Conservation (phyloP, 2,113 vertebrate species). For the Zosterops borbonicus region DNA sequence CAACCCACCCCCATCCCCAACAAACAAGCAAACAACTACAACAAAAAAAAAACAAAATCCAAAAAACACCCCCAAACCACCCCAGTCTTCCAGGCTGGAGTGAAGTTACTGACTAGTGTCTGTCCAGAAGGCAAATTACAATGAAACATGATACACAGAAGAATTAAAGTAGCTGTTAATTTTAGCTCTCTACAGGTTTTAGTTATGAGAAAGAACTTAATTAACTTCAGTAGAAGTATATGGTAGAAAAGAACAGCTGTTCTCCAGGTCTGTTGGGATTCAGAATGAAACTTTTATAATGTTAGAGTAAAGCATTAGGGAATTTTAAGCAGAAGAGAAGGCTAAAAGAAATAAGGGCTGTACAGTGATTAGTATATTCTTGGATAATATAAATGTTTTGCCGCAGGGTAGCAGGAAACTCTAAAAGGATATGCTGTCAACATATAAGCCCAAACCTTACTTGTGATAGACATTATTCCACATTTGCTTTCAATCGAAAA, state of each 20-base stretch:
- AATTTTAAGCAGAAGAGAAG: slow-evolving; percentile 32
- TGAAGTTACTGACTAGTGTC: slow-evolving; percentile 38
- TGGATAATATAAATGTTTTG: neutral
- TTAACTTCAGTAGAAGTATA: slow-evolving; percentile 47
- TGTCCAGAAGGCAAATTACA: slow-evolving; percentile 34
- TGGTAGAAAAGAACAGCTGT: slow-evolving; percentile 27
- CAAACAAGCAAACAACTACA: neutral
- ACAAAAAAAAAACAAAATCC: neutral
- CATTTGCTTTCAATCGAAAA: neutral
- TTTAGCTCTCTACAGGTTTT: slow-evolving; percentile 57
- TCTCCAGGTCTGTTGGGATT: slow-evolving; percentile 37
- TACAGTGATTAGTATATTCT: neutral
- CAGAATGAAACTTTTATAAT: slow-evolving; percentile 11
- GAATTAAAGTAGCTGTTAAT: slow-evolving; percentile 59
- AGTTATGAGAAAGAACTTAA: slow-evolving; percentile 58
- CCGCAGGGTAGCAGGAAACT: neutral
- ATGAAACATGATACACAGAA: slow-evolving; percentile 47
- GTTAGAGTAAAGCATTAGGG: slow-evolving; percentile 17
- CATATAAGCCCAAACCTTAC: neutral
- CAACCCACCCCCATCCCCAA: too few relatives aligned
- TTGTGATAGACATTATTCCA: neutral
- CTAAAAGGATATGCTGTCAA: neutral
- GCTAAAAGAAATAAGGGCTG: neutral
- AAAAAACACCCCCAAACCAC: too few relatives aligned
- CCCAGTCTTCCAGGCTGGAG: neutral